phyloP scores from a whole-genome alignment of 2,113 vertebrate species.

The Cynoglossus semilaevis region DNA sequence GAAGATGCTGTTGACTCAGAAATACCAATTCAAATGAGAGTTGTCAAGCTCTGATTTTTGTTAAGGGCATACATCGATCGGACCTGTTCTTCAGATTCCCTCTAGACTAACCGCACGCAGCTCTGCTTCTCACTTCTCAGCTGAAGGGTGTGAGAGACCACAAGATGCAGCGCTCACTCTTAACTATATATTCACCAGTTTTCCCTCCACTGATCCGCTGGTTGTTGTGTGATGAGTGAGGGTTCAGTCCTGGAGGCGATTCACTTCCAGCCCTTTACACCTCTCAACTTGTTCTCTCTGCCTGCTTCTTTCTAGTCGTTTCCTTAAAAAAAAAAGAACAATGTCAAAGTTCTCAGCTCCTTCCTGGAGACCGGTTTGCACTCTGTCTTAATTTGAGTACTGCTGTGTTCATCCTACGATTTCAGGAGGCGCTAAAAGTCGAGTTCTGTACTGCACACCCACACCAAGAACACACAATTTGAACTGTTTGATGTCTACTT shows the following conservation, averaged over 20 bases:
- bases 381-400: conserved; percentile 60
- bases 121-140: conserved; percentile 49
- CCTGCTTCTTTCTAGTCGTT: conserved; percentile 37
- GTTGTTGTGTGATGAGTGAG: conserved; percentile 57
- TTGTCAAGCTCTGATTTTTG: conserved; percentile 70
- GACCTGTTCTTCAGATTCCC: conserved; percentile 52
- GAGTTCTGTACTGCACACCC: conserved; percentile 42
- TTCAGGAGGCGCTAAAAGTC: conserved; percentile 43
- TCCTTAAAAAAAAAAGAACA: conserved; percentile 40
- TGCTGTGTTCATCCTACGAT: conserved; percentile 61
- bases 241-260: conserved; percentile 67
- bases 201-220: conserved; percentile 41
- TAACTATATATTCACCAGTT: conserved; percentile 23
- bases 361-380: conserved; percentile 50
- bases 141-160: conserved; percentile 57
- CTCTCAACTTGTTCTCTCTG: conserved; percentile 39
- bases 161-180: conserved; percentile 36
- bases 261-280: conserved; percentile 41
- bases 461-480: conserved; percentile 50
- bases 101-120: conserved; percentile 53
- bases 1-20: conserved; percentile 62
- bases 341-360: conserved; percentile 59
- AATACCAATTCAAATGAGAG: conserved; percentile 66
- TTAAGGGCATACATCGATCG: conserved; percentile 59
- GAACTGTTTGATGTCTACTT: conserved; percentile 52